Evolutionary conservation across 2,113 vertebrate genomes (phyloP).

Genomic region (Labeo catla): DNA sequence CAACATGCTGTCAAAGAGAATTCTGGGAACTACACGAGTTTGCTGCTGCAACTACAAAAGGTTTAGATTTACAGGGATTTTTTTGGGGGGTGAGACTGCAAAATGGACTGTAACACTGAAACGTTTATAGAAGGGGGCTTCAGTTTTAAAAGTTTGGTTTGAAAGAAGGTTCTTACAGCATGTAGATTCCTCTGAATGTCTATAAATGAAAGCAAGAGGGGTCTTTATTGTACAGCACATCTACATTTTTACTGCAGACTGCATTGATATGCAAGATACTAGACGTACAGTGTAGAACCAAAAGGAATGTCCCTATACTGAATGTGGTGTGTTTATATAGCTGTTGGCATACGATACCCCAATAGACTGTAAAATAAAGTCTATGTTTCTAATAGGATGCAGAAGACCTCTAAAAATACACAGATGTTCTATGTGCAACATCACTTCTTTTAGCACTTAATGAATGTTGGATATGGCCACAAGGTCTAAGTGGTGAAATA

Average conservation of each 20-base stretch:
- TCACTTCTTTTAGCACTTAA: not conserved
- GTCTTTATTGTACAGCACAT: conserved; percentile 66
- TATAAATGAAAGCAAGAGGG: conserved; percentile 66
- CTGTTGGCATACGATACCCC: conserved; percentile 1
- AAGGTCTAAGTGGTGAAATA: conserved; percentile 55
- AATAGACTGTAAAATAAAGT: conserved; percentile 51
- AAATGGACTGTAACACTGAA: conserved; percentile 68
- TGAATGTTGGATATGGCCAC: conserved; percentile 24
- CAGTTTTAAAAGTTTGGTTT: conserved; percentile 67
- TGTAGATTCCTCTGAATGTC: conserved; percentile 60
- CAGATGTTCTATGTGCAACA: conserved; percentile 1
- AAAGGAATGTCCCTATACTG: conserved; percentile 69
- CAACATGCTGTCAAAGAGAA: conserved; percentile 59
- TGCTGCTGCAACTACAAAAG: conserved; percentile 66
- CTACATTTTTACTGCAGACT: conserved; percentile 68
- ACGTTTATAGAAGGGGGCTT: conserved; percentile 69
- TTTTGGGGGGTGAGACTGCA: conserved; percentile 55
- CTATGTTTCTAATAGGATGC: not conserved
- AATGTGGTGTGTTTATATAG: conserved; percentile 34
- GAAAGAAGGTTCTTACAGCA: conserved; percentile 66
- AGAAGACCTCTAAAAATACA: conserved; percentile 28
- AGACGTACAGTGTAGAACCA: conserved; percentile 47
- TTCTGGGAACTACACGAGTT: conserved; percentile 40
- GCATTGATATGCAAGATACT: conserved; percentile 65
- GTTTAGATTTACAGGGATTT: conserved; percentile 62